Evolutionary conservation across 1,140 invertebrate genomes (phyloP), one percentile per base, ranked within the genome.

Genomic region (Myzus persicae): DNA sequence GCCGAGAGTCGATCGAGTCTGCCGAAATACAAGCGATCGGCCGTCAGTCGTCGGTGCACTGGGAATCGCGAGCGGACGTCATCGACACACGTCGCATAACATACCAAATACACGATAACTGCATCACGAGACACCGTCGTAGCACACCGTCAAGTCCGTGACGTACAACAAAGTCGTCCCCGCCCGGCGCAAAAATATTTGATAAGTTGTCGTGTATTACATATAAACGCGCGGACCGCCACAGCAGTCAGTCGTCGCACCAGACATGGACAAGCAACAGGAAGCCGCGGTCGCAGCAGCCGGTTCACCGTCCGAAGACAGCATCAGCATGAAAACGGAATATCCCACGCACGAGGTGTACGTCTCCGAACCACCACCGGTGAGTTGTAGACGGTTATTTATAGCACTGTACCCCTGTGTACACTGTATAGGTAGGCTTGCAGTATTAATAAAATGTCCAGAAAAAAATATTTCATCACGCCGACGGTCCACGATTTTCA

Each of bases 291-390:
- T 93, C 6, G 93, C 90, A n/a, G 94, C 94, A 90, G 90, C 93
- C 54, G 94, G 94, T 67, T 82, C 94, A 38, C 20, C 46, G 22
- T 81, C 76, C n/a, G 91, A 93, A 18, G 91, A 93, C 20, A 94
- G 93, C 38, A 93, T 94, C 26, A 94, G 93, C 44, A 93, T 94
- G 51, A 94, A 93, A n/a, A 94, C 94, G 81, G 94, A 94, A 76
- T 94, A 94, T 94, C 94, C 94, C 1, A 91, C 94, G 6, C 94
- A 94, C 44, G 94, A 94, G 94, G 94, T 94, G 22, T 94, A 93
- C 94, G 89, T 90, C 85, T 94, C 94, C 22, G 94, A 94, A 90
- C 94, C 94, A 20, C 94, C 94, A 4, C 94, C 94, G 90, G 94
- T 94, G 85, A 93, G 94, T 94, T 8, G n/a, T 20, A 51, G 6